These are phyloP conservation scores for Amphibalanus amphitrite DNA, from an alignment of 1,140 invertebrate genomes.

Conservation along the genomic window DNA sequence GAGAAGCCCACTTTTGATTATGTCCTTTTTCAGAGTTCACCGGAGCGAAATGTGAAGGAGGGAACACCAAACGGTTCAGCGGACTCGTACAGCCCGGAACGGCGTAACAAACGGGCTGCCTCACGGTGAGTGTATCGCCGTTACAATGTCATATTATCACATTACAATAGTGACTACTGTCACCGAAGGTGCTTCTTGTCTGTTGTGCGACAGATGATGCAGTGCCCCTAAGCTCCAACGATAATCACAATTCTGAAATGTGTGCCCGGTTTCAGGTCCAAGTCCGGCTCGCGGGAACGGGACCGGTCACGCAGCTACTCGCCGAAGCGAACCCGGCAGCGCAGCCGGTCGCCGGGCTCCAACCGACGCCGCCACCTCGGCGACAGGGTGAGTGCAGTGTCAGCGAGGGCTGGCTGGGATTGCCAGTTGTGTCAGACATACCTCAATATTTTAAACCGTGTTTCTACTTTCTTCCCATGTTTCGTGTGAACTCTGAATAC, in stretches of 20 bases:
- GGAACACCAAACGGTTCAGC: background rate
- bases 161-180: too few relatives aligned
- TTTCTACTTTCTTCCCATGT: too few relatives aligned
- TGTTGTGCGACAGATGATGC: too few relatives aligned
- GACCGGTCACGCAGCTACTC: background rate
- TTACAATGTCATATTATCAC: background rate
- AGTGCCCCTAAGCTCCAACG: too few relatives aligned
- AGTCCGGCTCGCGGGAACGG: background rate
- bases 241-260: too few relatives aligned
- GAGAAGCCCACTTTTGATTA: too few relatives aligned
- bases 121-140: background rate
- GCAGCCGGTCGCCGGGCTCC: slow-evolving; percentile 33
- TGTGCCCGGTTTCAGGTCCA: background rate
- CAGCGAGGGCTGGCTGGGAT: too few relatives aligned
- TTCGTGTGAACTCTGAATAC: too few relatives aligned
- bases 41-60: background rate
- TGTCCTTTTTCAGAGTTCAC: background rate
- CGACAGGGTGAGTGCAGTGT: slow-evolving; percentile 21
- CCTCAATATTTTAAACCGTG: too few relatives aligned
- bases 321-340: background rate
- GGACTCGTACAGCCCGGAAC: background rate
- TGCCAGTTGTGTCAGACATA: too few relatives aligned
- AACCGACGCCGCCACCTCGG: slow-evolving; percentile 31
- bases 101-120: background rate
- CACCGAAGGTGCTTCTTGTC: too few relatives aligned